These are phyloP conservation scores for Mionectes olivaceus DNA, from an alignment of 2,797 vertebrate species.

Conservation along the genomic window DNA sequence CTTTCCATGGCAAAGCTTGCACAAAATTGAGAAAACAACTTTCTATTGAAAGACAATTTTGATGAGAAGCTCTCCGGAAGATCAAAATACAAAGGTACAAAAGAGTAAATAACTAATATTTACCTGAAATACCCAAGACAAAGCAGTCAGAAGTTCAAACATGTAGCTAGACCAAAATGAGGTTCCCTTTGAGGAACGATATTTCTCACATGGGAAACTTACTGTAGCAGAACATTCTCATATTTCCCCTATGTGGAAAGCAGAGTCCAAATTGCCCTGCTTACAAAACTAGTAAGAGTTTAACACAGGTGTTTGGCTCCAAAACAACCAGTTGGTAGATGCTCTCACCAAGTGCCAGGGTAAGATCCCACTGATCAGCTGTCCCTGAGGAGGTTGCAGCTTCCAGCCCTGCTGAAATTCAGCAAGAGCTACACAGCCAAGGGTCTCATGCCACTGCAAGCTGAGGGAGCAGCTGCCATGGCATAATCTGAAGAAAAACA, in stretches of 20 bases:
- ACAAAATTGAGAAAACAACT: not conserved
- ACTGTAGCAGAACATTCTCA: not conserved
- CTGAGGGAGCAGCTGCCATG: not conserved
- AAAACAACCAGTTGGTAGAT: not conserved
- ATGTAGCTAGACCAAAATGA: not conserved
- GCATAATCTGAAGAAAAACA: not conserved
- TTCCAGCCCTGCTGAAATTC: not conserved
- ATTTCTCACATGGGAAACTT: not conserved
- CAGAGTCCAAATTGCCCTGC: not conserved
- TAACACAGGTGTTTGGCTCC: not conserved
- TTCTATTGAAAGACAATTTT: not conserved
- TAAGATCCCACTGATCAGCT: not conserved
- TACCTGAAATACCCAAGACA: not conserved
- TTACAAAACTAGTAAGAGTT: not conserved
- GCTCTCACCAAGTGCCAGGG: not conserved
- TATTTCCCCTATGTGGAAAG: not conserved
- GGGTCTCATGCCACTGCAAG: not conserved
- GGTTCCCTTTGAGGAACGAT: not conserved
- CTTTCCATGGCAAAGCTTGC: not conserved
- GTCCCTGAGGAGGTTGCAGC: not conserved
- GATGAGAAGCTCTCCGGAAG: not conserved
- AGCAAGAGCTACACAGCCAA: not conserved
- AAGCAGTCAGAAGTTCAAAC: not conserved
- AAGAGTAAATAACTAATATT: slow-evolving; percentile 8
- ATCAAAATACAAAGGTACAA: not conserved